A percentile compares a stretch with the other conserved stretches of the same genome.
Evolutionary conservation across 2,888 invertebrate genomes (phyloP).

Genomic region (Halictus ligatus): DNA sequence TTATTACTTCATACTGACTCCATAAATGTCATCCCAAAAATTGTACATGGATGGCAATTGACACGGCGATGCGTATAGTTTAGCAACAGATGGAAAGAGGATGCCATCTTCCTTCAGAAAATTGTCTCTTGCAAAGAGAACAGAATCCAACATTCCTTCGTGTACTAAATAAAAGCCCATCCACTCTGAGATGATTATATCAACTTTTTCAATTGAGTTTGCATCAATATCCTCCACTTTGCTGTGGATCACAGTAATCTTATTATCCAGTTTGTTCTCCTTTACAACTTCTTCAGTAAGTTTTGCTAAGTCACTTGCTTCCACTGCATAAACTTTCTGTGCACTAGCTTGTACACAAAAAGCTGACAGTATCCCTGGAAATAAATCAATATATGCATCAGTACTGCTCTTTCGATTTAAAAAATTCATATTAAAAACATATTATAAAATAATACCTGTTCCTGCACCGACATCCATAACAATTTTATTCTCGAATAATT

Average conservation of each 20-base stretch:
- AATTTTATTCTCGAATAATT: constrained; percentile 90
- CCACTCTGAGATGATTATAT: constrained; percentile 98
- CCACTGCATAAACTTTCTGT: constrained; percentile 92
- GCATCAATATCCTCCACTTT: constrained; percentile 91
- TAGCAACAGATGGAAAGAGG: constrained; percentile 91
- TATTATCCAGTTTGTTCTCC: constrained; percentile 89
- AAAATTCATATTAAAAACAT: background rate
- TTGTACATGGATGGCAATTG: constrained; percentile 88
- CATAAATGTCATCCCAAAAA: constrained; percentile 92
- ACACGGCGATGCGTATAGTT: constrained; percentile 88
- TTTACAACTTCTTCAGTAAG: constrained; percentile 88
- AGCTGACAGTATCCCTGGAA: constrained; percentile 91
- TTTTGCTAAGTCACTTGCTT: constrained; percentile 90
- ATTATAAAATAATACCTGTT: constrained; percentile 85
- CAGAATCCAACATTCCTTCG: constrained; percentile 97
- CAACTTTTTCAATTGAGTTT: constrained; percentile 88
- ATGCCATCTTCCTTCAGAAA: constrained; percentile 90
- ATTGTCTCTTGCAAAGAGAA: constrained; percentile 92
- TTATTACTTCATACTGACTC: constrained; percentile 89
- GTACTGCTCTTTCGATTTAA: background rate
- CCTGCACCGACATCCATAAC: constrained; percentile 95
- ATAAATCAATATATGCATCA: constrained; percentile 12
- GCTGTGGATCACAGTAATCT: constrained; percentile 91
- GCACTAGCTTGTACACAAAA: constrained; percentile 97
- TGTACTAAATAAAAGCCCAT: constrained; percentile 98